Base-by-base conservation (phyloP, 2,888 invertebrate species). In the Gastracanthus pulcherrimus region DNA sequence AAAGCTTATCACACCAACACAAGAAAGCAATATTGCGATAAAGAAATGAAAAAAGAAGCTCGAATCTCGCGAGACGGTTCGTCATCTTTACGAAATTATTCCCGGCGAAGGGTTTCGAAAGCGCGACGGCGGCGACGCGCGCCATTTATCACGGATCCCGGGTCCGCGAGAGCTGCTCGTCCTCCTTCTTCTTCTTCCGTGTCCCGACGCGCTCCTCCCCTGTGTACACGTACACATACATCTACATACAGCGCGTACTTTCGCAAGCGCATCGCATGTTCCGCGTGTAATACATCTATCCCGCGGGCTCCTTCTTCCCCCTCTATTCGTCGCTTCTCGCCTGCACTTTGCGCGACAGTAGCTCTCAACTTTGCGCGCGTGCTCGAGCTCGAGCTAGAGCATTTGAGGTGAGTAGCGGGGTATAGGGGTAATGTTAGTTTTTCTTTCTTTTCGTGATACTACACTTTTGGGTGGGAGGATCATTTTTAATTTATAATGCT, bases 321-420 rank as follows among this genome's bases (percentile, higher is more conserved):
- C 55, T 64, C 66, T 51, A 34, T 31, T 34, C 66, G 48, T 58
- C 19, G 16, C 48, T 75, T 45, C 60, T 55, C 19, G 9, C n/a
- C 2, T n/a, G 7, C 29, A 13, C 34, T 62, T 62, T 62, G 11
- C 16, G 11, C 3, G 23, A 23, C 11, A 9, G 0, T 2, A n/a
- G n/a, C n/a, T n/a, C n/a, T n/a, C n/a, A n/a, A n/a, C n/a, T n/a
- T n/a, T n/a, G n/a, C n/a, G n/a, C n/a, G n/a, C n/a, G n/a, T n/a
- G n/a, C n/a, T n/a, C n/a, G n/a, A n/a, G n/a, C n/a, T n/a, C n/a
- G n/a, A n/a, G n/a, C n/a, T n/a, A n/a, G n/a, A n/a, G n/a, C n/a
- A n/a, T n/a, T n/a, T n/a, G n/a, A n/a, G n/a, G n/a, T n/a, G n/a
- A n/a, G n/a, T n/a, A n/a, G n/a, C n/a, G n/a, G n/a, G n/a, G n/a